phyloP scores from a whole-genome alignment of 2,113 vertebrate species.

The Ophiodon elongatus region DNA sequence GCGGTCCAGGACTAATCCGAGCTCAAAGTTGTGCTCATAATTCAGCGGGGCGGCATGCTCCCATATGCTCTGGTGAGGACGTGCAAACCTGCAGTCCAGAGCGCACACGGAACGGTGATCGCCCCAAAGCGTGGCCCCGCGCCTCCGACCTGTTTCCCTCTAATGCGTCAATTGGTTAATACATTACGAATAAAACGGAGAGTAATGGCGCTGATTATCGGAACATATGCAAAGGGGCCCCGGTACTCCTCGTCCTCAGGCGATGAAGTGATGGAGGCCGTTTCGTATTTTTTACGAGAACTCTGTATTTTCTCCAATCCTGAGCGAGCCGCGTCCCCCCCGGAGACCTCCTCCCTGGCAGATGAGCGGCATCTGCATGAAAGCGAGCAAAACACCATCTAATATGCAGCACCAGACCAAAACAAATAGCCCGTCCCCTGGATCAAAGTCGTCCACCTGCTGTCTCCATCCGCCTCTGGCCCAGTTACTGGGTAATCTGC shows the following conservation, averaged over 20 bases:
- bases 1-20: constrained; percentile 40
- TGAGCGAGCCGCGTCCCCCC: constrained; percentile 38
- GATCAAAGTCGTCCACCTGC: constrained; percentile 51
- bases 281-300: constrained; percentile 27
- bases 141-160: constrained; percentile 60
- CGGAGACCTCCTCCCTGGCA: constrained; percentile 30
- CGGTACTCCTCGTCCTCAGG: constrained; percentile 24
- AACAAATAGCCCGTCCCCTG: constrained; percentile 42
- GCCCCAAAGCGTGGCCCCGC: constrained; percentile 36
- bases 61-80: constrained; percentile 70
- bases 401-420: constrained; percentile 57
- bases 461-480: constrained; percentile 28
- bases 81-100: constrained; percentile 41
- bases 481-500: constrained; percentile 18
- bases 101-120: constrained; percentile 29
- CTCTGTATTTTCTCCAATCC: constrained; percentile 33
- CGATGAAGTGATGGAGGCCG: constrained; percentile 45
- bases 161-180: constrained; percentile 60
- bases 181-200: constrained; percentile 58
- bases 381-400: constrained; percentile 57
- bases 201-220: constrained; percentile 67
- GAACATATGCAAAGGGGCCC: constrained; percentile 62
- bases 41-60: constrained; percentile 46
- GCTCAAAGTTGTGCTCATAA: constrained; percentile 62
- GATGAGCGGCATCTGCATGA: constrained; percentile 60